Conservation (phyloP, 2,113 vertebrate genomes). For the Argyrosomus japonicus region DNA sequence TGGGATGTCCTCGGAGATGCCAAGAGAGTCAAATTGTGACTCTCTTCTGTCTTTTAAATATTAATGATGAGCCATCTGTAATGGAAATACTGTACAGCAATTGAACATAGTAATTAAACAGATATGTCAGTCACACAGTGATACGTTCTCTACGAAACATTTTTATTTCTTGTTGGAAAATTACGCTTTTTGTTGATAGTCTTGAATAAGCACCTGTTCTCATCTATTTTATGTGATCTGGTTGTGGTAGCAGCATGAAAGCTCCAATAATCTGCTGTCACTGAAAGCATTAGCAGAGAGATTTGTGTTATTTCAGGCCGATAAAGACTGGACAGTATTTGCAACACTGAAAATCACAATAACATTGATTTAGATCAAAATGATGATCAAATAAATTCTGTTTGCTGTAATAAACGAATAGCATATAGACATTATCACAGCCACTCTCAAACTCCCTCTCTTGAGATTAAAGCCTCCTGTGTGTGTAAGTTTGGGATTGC, state of each 20-base stretch:
- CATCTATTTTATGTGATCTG: conserved; percentile 50
- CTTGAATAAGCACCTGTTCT: conserved; percentile 38
- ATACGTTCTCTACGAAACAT: conserved; percentile 20
- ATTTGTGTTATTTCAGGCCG: conserved; percentile 61
- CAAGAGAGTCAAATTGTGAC: conserved; percentile 59
- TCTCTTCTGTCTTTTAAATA: conserved; percentile 74
- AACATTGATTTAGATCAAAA: conserved; percentile 67
- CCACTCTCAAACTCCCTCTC: neutral
- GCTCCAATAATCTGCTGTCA: conserved; percentile 69
- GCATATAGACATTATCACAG: neutral
- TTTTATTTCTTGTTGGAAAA: conserved; percentile 48
- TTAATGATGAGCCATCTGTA: conserved; percentile 62
- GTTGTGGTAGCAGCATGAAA: conserved; percentile 38
- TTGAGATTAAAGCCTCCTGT: neutral
- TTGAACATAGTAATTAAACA: conserved; percentile 45
- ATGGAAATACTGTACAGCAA: conserved; percentile 27
- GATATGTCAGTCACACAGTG: conserved; percentile 18
- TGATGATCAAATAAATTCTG: conserved; percentile 29
- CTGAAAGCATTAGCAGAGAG: conserved; percentile 55
- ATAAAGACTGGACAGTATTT: conserved; percentile 45
- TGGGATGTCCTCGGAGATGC: conserved; percentile 63
- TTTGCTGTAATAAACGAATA: neutral
- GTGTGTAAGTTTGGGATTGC: neutral
- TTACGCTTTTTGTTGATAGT: conserved; percentile 37
- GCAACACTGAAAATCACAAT: conserved; percentile 68